Evolutionary conservation across 2,113 vertebrate species (phyloP), one percentile per base, ranked within the genome.

Genomic region (Corythornis cristatus): DNA sequence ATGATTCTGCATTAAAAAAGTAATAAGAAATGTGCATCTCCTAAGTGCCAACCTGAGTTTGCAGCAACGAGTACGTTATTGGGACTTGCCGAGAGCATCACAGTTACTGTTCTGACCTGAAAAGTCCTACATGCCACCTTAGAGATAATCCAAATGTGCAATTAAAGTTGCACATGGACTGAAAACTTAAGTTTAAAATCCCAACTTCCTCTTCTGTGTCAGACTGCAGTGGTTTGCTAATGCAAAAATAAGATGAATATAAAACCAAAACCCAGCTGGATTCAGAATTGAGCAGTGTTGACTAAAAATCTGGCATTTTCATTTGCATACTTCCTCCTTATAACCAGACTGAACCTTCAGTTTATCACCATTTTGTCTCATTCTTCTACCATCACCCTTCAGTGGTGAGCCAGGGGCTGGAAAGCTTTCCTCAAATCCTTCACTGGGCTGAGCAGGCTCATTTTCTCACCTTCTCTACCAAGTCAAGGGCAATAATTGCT

Each of bases 111-210:
- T 87, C 79, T 68, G 43, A 37, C 45, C 35, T n/a, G 66, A 43
- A 58, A 91, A 75, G 33, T 33, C 48, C 46, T 75, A 8, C 1
- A 0, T 56, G 48, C 45, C 2, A 1, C 5, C 22, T 64, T 72
- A 71, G 86, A 77, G 57, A 33, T 83, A 65, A 53, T 12, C 15
- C n/a, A 58, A 1, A n/a, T 70, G 8, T 2, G 5, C 46, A 70
- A 0, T 54, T 70, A 53, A 11, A 0, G 0, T 28, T 66, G 46
- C 17, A 62, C 5, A 1, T 21, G 25, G 25, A 9, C 53, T 54
- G 71, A 71, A 71, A 85, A 58, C 3, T 19, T 19, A 40, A 12
- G 45, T 81, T 84, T 74, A n/a, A 70, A 89, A 57, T 53, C 10
- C 22, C 23, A 15, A 17, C 14, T 85, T 74, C 71, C 19, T 29